Evolutionary conservation across 2,113 vertebrate genomes (phyloP).

Genomic region (Thalassoma bifasciatum): DNA sequence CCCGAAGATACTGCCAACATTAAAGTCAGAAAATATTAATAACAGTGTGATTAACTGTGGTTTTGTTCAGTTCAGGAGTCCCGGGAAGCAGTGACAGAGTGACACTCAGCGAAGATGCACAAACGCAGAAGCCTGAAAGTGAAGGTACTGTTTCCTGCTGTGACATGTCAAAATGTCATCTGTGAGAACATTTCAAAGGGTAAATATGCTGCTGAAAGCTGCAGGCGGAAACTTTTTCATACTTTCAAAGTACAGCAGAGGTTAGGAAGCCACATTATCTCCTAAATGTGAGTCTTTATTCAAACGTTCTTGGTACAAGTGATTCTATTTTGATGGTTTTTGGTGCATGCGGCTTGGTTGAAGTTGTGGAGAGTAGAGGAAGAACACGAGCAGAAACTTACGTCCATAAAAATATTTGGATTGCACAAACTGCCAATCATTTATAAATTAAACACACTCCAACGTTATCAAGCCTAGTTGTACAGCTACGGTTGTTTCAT

Average conservation of each 20-base stretch:
- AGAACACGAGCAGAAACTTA: too few species aligned
- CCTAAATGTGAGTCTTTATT: too few species aligned
- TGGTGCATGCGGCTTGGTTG: too few species aligned
- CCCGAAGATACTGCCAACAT: background rate
- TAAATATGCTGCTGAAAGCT: background rate
- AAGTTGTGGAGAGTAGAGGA: too few species aligned
- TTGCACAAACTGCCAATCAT: too few species aligned
- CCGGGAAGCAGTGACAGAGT: background rate
- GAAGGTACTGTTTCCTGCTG: background rate
- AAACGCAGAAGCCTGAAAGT: background rate
- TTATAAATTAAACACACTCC: too few species aligned
- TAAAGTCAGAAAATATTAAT: background rate
- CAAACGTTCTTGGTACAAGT: too few species aligned
- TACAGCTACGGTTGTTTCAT: too few species aligned
- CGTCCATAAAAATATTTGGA: too few species aligned
- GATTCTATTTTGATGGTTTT: too few species aligned
- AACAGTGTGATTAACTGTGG: background rate
- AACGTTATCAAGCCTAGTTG: too few species aligned
- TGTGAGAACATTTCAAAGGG: background rate
- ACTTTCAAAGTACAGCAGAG: background rate
- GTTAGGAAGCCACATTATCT: too few species aligned
- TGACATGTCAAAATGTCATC: background rate
- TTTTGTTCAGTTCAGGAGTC: background rate
- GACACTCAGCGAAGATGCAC: background rate
- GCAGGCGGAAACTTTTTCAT: background rate